These are phyloP conservation scores for Monopis laevigella DNA, from an alignment of 2,888 invertebrate genomes.

Conservation along the genomic window DNA sequence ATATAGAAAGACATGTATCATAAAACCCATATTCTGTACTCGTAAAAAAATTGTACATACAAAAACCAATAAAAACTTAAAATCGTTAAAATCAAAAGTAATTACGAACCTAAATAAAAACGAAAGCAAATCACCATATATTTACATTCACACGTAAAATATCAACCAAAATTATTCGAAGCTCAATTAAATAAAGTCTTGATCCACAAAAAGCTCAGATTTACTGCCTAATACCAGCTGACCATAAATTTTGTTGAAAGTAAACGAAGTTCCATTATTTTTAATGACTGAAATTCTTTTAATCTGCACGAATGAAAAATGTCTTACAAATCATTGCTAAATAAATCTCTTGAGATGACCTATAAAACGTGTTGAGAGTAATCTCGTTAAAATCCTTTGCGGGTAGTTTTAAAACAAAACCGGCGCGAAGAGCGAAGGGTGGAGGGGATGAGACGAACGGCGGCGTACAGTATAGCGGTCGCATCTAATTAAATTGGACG, in stretches of 20 bases:
- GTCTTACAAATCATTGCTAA: slow-evolving; percentile 47
- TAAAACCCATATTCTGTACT: too few relatives aligned
- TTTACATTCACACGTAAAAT: too few relatives aligned
- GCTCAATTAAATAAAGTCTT: slow-evolving; percentile 7
- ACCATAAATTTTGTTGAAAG: slow-evolving; percentile 35
- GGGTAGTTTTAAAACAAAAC: slow-evolving; percentile 51
- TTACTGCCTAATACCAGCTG: slow-evolving; percentile 10
- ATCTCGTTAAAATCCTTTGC: slow-evolving; percentile 58
- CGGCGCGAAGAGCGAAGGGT: slow-evolving; percentile 21
- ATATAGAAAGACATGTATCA: too few relatives aligned
- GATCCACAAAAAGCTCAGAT: slow-evolving; percentile 7
- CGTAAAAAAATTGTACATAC: too few relatives aligned
- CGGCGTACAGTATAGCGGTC: slow-evolving; percentile 20
- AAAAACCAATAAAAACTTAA: too few relatives aligned
- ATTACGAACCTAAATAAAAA: too few relatives aligned
- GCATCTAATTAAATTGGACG: slow-evolving; percentile 53
- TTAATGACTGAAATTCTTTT: slow-evolving; percentile 50
- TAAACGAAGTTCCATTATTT: slow-evolving; percentile 41
- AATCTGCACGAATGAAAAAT: slow-evolving; percentile 45
- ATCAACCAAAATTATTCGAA: slow-evolving; percentile 2
- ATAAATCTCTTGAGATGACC: slow-evolving; percentile 55
- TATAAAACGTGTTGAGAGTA: slow-evolving; percentile 50
- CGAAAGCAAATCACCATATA: too few relatives aligned
- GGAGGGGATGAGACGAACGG: slow-evolving; percentile 17
- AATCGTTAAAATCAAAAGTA: too few relatives aligned